A percentile compares a stretch with the other conserved stretches of the same genome.
phyloP scores from a whole-genome alignment of 2,888 invertebrate genomes.

The Spilosoma lubricipeda region DNA sequence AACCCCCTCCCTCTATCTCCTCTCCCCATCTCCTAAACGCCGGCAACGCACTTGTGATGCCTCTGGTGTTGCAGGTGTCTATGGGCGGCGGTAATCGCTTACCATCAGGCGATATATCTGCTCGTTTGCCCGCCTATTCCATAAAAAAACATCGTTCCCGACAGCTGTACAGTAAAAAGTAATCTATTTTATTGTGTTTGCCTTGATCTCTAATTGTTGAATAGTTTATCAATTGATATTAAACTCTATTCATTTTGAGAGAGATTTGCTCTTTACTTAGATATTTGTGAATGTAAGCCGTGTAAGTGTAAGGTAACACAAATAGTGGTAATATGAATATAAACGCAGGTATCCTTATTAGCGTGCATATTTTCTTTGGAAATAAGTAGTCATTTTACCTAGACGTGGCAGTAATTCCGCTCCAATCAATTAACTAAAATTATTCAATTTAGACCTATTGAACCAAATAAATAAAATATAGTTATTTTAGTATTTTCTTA shows the following conservation, averaged over 20 bases:
- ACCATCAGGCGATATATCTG: no score
- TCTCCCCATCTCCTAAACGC: no score
- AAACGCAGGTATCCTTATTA: constrained; percentile 25
- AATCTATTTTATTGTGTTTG: background rate
- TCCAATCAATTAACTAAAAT: constrained; percentile 20
- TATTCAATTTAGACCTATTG: background rate
- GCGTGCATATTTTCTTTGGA: constrained; percentile 35
- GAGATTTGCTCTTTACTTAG: background rate
- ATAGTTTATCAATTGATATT: background rate
- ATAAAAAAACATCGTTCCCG: background rate
- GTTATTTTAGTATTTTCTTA: background rate
- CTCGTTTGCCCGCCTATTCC: no score
- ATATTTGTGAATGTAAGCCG: background rate
- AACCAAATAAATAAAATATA: background rate
- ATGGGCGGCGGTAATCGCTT: no score
- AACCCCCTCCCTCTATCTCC: no score
- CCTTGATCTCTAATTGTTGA: background rate
- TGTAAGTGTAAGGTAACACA: background rate
- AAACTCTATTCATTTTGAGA: background rate
- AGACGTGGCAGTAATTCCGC: constrained; percentile 29
- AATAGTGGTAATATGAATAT: constrained; percentile 13
- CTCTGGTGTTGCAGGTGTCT: no score
- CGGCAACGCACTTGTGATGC: no score
- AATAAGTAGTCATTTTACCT: constrained; percentile 34
- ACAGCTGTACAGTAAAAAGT: background rate